These are phyloP conservation scores for Acleris holmiana DNA, from an alignment of 2,888 invertebrate species.

Conservation along the genomic window DNA sequence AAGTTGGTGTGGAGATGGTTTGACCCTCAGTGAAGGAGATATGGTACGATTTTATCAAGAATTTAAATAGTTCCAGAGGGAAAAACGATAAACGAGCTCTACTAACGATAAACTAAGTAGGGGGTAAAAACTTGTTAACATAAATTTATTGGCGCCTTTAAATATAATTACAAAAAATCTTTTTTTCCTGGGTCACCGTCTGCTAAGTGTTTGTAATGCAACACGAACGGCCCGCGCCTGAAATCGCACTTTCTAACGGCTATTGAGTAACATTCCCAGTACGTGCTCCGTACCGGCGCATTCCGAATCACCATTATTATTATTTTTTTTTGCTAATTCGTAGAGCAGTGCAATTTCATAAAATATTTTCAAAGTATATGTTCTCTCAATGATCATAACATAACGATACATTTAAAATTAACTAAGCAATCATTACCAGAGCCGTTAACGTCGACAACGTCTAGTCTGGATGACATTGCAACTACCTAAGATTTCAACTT, in stretches of 20 bases:
- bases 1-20: too few relatives aligned
- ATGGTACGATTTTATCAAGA: too few relatives aligned
- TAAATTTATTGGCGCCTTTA: conserved; percentile 21
- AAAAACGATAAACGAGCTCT: too few relatives aligned
- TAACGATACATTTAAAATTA: conserved; percentile 20
- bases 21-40: too few relatives aligned
- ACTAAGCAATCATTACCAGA: conserved; percentile 43
- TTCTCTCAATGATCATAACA: background rate
- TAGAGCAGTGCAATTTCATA: conserved; percentile 25
- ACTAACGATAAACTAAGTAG: too few relatives aligned
- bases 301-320: conserved; percentile 51
- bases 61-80: too few relatives aligned
- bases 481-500: background rate
- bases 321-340: conserved; percentile 45
- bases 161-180: conserved; percentile 27
- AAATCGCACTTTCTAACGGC: conserved; percentile 72
- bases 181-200: conserved; percentile 37
- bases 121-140: background rate
- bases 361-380: background rate
- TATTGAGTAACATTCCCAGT: conserved; percentile 67
- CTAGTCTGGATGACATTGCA: conserved; percentile 5
- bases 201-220: conserved; percentile 61
- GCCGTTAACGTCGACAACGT: conserved; percentile 47
- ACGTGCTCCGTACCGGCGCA: conserved; percentile 53
- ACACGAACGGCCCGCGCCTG: conserved; percentile 62